A percentile compares a stretch with the other conserved stretches of the same genome.
Evolutionary conservation across 2,888 invertebrate genomes (phyloP).

Genomic region (Scrobipalpa atriplicella): DNA sequence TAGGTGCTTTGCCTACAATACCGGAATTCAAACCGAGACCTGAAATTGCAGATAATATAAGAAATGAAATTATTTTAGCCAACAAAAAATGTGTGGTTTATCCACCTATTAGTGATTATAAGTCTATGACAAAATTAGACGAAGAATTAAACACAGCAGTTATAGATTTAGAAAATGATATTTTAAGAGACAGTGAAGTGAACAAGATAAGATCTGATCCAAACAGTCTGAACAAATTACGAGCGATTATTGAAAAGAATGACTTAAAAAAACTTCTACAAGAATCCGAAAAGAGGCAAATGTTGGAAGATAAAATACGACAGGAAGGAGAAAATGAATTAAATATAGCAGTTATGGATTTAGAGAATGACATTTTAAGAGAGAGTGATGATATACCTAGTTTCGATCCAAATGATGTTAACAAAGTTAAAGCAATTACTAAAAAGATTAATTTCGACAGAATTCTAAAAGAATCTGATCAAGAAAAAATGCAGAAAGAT

Average conservation of each 20-base stretch:
- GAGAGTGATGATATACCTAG: background rate
- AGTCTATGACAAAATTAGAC: too few species aligned
- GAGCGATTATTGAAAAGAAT: too few species aligned
- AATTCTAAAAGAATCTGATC: conserved; percentile 35
- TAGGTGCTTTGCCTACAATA: conserved; percentile 25
- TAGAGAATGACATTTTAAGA: background rate
- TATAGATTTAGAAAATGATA: background rate
- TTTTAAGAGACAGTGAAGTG: background rate
- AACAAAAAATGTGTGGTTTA: background rate
- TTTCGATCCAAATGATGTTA: conserved; percentile 34
- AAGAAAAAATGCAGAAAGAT: conserved; percentile 33
- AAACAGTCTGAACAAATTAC: too few species aligned
- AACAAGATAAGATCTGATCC: too few species aligned
- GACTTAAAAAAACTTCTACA: too few species aligned
- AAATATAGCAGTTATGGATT: background rate
- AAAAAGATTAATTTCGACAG: conserved; percentile 40
- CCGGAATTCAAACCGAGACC: conserved; percentile 14
- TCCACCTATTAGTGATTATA: background rate
- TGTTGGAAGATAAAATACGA: too few species aligned
- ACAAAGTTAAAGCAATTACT: conserved; percentile 37
- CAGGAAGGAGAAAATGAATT: background rate
- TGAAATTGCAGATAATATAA: conserved; percentile 6
- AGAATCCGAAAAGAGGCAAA: too few species aligned
- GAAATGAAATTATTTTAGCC: background rate
- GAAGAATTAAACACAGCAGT: background rate